Percentiles rank a stretch among this genome's conserved stretches.
Conservation (phyloP, 2,797 vertebrate species). For the Pygocentrus nattereri region DNA sequence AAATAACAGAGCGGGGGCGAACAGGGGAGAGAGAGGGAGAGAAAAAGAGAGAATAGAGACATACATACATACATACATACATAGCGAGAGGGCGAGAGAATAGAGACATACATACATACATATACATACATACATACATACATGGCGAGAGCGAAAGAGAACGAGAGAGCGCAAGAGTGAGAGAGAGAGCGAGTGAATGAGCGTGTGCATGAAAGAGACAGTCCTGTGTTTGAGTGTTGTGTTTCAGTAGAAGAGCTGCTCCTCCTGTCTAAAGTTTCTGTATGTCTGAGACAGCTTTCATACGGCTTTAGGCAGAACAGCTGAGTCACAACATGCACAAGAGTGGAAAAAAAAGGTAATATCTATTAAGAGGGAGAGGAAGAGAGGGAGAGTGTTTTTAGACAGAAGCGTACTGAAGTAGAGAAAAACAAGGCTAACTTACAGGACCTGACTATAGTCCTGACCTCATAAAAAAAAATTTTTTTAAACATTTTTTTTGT, state of each 20-base stretch:
- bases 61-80: neutral
- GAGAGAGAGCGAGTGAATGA: neutral
- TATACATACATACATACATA: no score
- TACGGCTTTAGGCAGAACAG: neutral
- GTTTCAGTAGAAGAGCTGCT: conserved; percentile 18
- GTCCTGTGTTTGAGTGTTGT: neutral
- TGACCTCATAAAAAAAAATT: no score
- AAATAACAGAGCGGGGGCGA: neutral
- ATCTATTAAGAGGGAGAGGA: neutral
- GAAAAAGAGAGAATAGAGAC: neutral
- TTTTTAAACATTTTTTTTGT: no score
- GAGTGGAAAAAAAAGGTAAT: conserved; percentile 20
- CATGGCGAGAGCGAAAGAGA: neutral
- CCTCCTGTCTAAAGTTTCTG: conserved; percentile 6
- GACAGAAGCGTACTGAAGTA: no score
- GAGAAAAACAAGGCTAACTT: neutral
- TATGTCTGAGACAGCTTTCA: conserved; percentile 1
- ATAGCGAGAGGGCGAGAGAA: no score
- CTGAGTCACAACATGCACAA: conserved; percentile 5
- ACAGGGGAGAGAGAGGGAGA: neutral
- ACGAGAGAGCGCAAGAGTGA: conserved; percentile 15
- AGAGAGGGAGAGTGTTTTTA: neutral
- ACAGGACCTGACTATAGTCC: no score
- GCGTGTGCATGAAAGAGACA: neutral
- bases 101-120: no score